phyloP scores from a whole-genome alignment of 2,797 vertebrate genomes.

The Aplochiton taeniatus region DNA sequence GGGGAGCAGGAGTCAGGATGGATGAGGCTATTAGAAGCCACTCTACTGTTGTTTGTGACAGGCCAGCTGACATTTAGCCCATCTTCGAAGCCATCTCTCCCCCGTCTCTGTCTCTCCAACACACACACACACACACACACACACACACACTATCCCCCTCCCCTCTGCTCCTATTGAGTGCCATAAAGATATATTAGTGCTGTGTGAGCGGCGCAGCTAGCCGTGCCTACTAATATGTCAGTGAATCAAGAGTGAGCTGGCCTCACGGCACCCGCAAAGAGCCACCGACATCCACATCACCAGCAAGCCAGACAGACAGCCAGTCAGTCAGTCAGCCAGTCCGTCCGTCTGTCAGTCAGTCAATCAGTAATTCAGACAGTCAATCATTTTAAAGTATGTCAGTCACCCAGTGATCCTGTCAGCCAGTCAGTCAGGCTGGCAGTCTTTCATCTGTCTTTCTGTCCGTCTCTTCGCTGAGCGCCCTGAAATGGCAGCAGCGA shows the following conservation, averaged over 20 bases:
- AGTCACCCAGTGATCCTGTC: no score
- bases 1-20: conserved; percentile 23
- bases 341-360: no score
- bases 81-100: no score
- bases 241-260: conserved; percentile 29
- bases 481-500: conserved; percentile 16
- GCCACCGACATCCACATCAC: conserved; percentile 12
- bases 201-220: conserved; percentile 13
- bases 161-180: neutral
- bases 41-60: conserved; percentile 27
- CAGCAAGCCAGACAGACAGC: conserved; percentile 7
- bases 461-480: conserved; percentile 1
- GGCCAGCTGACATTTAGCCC: conserved; percentile 39
- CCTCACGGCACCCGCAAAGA: conserved; percentile 1
- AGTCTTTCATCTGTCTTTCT: neutral
- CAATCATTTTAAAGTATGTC: no score
- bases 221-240: conserved; percentile 15
- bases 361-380: no score
- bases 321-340: no score
- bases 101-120: neutral
- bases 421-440: no score
- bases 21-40: conserved; percentile 26
- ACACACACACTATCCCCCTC: conserved; percentile 1
- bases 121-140: neutral
- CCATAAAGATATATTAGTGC: conserved; percentile 28